Base-by-base conservation (phyloP, 2,797 vertebrate species). In the Malurus leucopterus region DNA sequence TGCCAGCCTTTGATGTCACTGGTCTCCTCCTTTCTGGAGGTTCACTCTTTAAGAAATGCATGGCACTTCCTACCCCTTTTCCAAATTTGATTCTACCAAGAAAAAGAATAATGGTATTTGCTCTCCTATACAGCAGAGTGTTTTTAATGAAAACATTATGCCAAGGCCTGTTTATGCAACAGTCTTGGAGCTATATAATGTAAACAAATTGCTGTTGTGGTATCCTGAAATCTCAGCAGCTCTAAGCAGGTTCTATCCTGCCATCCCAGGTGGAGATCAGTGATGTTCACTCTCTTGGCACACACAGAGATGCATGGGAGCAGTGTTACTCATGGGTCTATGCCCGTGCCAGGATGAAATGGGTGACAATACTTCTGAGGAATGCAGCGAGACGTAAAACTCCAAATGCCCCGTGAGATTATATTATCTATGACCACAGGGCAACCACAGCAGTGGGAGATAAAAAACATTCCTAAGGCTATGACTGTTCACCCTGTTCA, bases 201-300 rank as follows among this genome's bases (percentile, higher is more conserved):
- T 29, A 84, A 94, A 92, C 29, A 81, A 86, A 81, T 6, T 78
- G 14, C 18, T 70, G 6, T 19, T 67, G 70, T 70, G 4, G 0
- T 74, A 74, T 84, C 59, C 53, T 78, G 68, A 78, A 92, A 86
- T 46, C 70, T 78, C 49, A 13, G 8, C 57, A 68, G 32, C 44
- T 81, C 26, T 55, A 85, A 78, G 69, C 67, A 78, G 47, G 47
- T 78, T 85, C 55, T 63, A 34, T 81, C 29, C 3, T 93, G 83
- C 63, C 34, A 75, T 59, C 34, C 47, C 34, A 41, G n/a, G 15
- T 2, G 11, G 15, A 61, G n/a, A 54, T 21, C 20, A 26, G n/a
- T 20, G 34, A 49, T n/a, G 54, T 69, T 63, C 26, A 26, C 27
- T 70, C 57, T 65, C 67, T 63, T 70, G 50, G 53, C 78, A 67